Evolutionary conservation across 1,140 invertebrate genomes (phyloP), one percentile per base, ranked within the genome.

Genomic region (Andrena cerasifolii): DNA sequence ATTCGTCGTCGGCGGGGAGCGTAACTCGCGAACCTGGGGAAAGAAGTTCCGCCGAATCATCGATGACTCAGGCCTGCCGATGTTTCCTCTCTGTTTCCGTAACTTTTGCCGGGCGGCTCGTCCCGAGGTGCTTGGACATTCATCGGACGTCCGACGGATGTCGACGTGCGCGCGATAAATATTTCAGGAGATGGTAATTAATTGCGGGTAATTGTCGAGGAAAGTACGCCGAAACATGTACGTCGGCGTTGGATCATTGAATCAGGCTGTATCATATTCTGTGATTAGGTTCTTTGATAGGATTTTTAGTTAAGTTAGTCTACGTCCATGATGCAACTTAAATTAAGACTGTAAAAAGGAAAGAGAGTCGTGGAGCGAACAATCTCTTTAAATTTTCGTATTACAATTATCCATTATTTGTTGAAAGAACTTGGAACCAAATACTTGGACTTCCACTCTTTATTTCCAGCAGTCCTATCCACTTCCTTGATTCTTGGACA

Each of bases 41-140:
- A 28, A 67, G 71, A 67, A 68, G 67, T 74, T 73, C 74, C 59
- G 58, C 36, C 58, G 82, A 82, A 83, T 83, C 68, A 54, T 49
- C 24, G 33, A 40, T 82, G 82, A 83, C 28, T 82, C 79, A 82
- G n/a, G 45, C 67, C 26, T 0, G 47, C 18, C 33, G n/a, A 66
- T 31, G 45, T 72, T 71, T 45, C 67, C 70, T 63, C 62, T 78
- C 53, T 24, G 24, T 72, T 51, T 62, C 65, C 73, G 62, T 65
- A 54, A 66, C 43, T 72, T 40, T 83, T 63, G 45, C 47, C 14
- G 0, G 3, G 24, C n/a, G 1, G 36, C 24, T 74, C 59, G 58
- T 74, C 49, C 10, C 49, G 31, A 16, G 16, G 14, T 71, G 72
- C 36, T 72, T 78, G 47, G 45, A 61, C 45, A 79, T 76, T 79